Conservation (phyloP, 2,113 vertebrate genomes). For the Australoheros scitulus region DNA sequence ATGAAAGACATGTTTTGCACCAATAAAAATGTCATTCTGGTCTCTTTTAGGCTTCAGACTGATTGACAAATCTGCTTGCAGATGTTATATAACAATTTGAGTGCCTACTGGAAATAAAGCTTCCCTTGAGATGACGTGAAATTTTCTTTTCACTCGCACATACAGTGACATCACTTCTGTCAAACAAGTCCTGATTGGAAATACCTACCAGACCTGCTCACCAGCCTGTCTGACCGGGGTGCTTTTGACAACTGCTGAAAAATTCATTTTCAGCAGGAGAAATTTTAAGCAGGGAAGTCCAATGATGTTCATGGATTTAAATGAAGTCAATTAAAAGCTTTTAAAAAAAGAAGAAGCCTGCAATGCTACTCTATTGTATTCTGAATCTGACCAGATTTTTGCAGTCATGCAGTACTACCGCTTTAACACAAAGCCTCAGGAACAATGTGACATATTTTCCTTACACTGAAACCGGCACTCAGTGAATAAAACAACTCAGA, state of each 20-base stretch:
- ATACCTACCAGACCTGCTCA: conserved; percentile 41
- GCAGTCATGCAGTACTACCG: background rate
- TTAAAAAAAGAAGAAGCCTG: background rate
- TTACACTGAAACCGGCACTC: background rate
- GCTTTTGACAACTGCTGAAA: background rate
- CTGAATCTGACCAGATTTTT: background rate
- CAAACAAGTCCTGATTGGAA: conserved; percentile 38
- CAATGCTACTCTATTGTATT: background rate
- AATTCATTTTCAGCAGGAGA: background rate
- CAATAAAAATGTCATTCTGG: background rate
- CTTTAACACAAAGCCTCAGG: background rate
- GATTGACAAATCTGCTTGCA: background rate
- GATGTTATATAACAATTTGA: background rate
- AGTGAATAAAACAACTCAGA: background rate
- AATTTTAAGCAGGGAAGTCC: background rate
- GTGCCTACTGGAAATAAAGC: background rate
- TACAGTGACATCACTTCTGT: conserved; percentile 11
- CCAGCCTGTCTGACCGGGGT: background rate
- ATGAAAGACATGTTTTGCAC: background rate
- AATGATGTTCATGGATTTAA: background rate
- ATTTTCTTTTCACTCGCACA: background rate
- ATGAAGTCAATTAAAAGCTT: background rate
- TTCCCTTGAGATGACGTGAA: background rate
- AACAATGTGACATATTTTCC: background rate
- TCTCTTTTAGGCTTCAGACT: background rate